phyloP scores from a whole-genome alignment of 2,113 vertebrate genomes.

The Colius striatus region DNA sequence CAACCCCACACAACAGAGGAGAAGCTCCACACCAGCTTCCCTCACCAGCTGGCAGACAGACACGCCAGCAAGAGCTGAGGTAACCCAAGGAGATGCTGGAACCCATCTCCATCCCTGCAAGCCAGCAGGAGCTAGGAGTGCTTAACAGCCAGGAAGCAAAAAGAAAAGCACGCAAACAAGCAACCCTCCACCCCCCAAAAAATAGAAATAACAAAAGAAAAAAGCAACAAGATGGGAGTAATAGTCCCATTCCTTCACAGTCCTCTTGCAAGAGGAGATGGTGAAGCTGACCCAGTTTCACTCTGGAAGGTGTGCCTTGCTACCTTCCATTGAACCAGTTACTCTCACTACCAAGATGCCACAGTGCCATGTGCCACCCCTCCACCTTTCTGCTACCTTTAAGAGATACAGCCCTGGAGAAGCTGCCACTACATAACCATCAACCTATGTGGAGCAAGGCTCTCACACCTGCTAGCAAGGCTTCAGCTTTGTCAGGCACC shows the following conservation, averaged over 20 bases:
- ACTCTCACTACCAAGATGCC: accelerated
- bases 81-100: neutral
- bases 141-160: neutral
- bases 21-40: neutral
- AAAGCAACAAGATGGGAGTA: neutral
- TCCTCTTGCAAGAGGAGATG: neutral
- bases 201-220: neutral
- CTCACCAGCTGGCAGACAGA: neutral
- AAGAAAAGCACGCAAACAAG: neutral
- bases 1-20: accelerated
- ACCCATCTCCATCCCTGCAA: neutral
- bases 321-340: neutral
- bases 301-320: neutral
- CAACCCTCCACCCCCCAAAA: neutral
- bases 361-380: accelerated
- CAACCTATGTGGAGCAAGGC: neutral
- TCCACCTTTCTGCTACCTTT: neutral
- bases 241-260: neutral
- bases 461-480: neutral
- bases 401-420: neutral
- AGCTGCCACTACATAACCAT: neutral
- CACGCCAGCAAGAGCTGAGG: accelerated
- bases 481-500: neutral
- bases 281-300: neutral
- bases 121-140: neutral